Evolutionary conservation across 2,113 vertebrate genomes (phyloP), one percentile per base, ranked within the genome.

Genomic region (Nanorana parkeri): DNA sequence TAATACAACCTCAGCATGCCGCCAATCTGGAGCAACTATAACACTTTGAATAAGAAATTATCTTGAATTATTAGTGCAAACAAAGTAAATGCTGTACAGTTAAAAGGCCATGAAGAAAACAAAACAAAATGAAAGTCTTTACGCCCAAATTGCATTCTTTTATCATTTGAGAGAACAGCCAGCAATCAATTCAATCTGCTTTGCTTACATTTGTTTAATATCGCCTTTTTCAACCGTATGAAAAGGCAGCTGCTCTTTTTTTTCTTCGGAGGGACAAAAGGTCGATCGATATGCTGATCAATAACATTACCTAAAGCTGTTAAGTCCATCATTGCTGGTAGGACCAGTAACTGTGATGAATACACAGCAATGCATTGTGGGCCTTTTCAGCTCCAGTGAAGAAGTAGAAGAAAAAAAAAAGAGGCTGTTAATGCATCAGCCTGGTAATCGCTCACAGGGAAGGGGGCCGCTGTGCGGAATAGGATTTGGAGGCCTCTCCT

Each of bases 341-440:
- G 21, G 55, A 60, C 58, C 32, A 17, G 73, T 17, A 20, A 5
- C 28, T 21, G 26, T 68, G 64, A 79, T 68, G 28, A 79, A 41
- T 66, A 17, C 20, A 47, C 47, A 47, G 77, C 66, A 68, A 28
- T 60, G 77, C 77, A 79, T 69, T 68, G 29, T 68, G 54, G 77
- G 65, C 8, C 52, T 17, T 79, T 79, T 69, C 26, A 52, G 19
- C 77, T 67, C 64, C 64, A 56, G 19, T n/a, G 24, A 52, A 21
- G 63, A 28, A 79, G 64, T 60, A 79, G 63, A 28, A 79, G 65
- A 68, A 79, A n/a, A 65, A 68, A 68, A 36, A 47, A 78, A 79
- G 52, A 32, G 26, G 41, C 60, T 74, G 71, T 60, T 79, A 68
- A 68, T 68, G 65, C 41, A 77, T 52, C 77, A 60, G 77, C 52